A percentile compares a stretch with the other conserved stretches of the same genome.
phyloP scores from a whole-genome alignment of 92 coral and sea anemone genomes.

The Phenganax marumi region DNA sequence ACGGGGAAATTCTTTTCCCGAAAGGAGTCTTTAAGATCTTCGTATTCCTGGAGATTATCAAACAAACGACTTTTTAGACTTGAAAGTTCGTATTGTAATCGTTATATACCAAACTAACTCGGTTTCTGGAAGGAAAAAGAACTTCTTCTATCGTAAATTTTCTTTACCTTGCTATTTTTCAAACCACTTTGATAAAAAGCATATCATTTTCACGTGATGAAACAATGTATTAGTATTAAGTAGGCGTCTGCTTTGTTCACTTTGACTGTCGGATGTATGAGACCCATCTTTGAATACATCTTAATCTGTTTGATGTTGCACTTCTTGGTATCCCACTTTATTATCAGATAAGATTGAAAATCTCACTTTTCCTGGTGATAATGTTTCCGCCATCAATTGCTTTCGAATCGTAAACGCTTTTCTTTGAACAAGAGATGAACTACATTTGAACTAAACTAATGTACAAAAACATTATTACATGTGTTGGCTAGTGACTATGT shows the following conservation, averaged over 20 bases:
- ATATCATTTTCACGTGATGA: background rate
- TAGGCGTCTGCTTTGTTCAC: background rate
- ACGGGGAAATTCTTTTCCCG: conserved; percentile 21
- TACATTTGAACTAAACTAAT: too few relatives aligned
- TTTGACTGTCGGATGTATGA: background rate
- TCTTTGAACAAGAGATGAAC: background rate
- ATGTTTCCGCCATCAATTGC: background rate
- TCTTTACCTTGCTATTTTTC: background rate
- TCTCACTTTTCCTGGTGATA: conserved; percentile 30
- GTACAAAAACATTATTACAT: background rate
- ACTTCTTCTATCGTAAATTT: conserved; percentile 2
- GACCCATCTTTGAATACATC: background rate
- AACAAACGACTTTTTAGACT: conserved; percentile 30
- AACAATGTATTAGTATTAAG: background rate
- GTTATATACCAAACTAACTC: conserved; percentile 27
- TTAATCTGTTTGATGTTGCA: background rate
- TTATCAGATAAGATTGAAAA: background rate
- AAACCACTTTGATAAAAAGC: conserved; percentile 19
- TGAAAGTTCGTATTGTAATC: conserved; percentile 40
- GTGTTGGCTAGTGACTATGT: background rate
- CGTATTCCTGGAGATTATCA: conserved; percentile 39
- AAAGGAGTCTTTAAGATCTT: conserved; percentile 34
- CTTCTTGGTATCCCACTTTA: background rate
- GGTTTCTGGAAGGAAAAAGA: conserved; percentile 1
- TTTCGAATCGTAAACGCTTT: background rate